Conservation (phyloP, 1,140 invertebrate genomes). For the Drosophila tristis region DNA sequence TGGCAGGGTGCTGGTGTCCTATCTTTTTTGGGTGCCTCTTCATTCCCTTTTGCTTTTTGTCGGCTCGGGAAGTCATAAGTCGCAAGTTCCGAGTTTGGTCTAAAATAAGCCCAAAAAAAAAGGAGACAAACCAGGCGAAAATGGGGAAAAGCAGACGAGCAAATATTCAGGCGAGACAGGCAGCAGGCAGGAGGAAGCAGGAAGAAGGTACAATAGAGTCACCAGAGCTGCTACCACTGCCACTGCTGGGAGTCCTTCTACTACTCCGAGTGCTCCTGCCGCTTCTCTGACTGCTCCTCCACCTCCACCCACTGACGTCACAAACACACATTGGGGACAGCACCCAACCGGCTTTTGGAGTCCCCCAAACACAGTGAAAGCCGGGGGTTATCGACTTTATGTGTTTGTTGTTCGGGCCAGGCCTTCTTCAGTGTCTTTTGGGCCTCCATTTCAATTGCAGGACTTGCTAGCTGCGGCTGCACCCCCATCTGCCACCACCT, state of each 20-base stretch:
- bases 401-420: slow-evolving; percentile 76
- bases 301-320: slow-evolving; percentile 40
- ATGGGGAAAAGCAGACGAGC: slow-evolving; percentile 75
- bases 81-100: slow-evolving; percentile 52
- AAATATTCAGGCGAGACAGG: slow-evolving; percentile 65
- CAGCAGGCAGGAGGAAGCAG: slow-evolving; percentile 29
- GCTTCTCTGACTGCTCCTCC: background rate
- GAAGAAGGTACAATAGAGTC: slow-evolving; percentile 12
- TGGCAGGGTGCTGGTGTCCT: background rate
- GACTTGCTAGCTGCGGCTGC: background rate
- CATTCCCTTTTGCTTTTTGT: slow-evolving; percentile 37
- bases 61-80: slow-evolving; percentile 73
- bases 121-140: slow-evolving; percentile 2
- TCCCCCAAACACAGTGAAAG: slow-evolving; percentile 30
- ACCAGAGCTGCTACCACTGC: slow-evolving; percentile 31
- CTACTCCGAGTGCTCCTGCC: too few relatives aligned
- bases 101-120: slow-evolving; percentile 37
- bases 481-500: slow-evolving; percentile 1
- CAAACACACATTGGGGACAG: slow-evolving; percentile 32
- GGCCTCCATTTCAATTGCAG: slow-evolving; percentile 52
- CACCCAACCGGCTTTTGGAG: background rate
- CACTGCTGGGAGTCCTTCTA: background rate
- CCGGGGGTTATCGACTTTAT: slow-evolving; percentile 77
- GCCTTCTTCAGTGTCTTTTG: slow-evolving; percentile 48
- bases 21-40: background rate